Evolutionary conservation across 1,140 invertebrate genomes (phyloP).

Genomic region (Galleria mellonella): DNA sequence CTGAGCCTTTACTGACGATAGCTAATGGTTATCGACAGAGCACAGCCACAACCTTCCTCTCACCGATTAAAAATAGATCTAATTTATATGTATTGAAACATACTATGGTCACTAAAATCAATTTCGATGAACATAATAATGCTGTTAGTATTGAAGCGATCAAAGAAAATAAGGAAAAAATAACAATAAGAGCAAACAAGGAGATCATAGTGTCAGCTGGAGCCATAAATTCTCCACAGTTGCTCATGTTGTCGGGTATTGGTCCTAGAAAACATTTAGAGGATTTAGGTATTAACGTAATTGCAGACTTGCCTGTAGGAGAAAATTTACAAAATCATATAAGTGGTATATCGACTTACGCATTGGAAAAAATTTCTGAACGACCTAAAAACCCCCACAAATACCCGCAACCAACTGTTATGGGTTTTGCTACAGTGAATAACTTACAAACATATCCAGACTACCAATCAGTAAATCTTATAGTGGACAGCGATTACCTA

Average conservation of each 20-base stretch:
- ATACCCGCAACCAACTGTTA: conserved; percentile 79
- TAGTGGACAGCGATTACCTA: neutral
- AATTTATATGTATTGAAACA: conserved; percentile 68
- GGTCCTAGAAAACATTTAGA: conserved; percentile 76
- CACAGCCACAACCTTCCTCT: conserved; percentile 74
- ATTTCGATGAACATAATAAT: conserved; percentile 78
- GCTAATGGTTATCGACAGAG: conserved; percentile 75
- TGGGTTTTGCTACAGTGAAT: conserved; percentile 81
- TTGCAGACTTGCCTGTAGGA: conserved; percentile 81
- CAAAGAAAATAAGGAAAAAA: conserved; percentile 58
- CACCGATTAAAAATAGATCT: conserved; percentile 59
- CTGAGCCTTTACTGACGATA: conserved; percentile 68
- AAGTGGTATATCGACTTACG: conserved; percentile 78
- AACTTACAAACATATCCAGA: conserved; percentile 18
- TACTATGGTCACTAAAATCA: conserved; percentile 50
- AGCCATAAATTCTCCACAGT: conserved; percentile 76
- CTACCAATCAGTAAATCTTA: conserved; percentile 14
- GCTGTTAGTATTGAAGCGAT: conserved; percentile 61
- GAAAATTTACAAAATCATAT: conserved; percentile 83
- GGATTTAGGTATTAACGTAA: conserved; percentile 75
- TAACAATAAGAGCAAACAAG: conserved; percentile 64
- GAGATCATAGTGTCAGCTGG: conserved; percentile 81
- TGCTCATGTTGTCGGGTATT: conserved; percentile 81
- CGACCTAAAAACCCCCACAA: conserved; percentile 76
- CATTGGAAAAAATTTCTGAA: conserved; percentile 28